Conservation (phyloP, 2,113 vertebrate genomes). For the Corvus cornix region DNA sequence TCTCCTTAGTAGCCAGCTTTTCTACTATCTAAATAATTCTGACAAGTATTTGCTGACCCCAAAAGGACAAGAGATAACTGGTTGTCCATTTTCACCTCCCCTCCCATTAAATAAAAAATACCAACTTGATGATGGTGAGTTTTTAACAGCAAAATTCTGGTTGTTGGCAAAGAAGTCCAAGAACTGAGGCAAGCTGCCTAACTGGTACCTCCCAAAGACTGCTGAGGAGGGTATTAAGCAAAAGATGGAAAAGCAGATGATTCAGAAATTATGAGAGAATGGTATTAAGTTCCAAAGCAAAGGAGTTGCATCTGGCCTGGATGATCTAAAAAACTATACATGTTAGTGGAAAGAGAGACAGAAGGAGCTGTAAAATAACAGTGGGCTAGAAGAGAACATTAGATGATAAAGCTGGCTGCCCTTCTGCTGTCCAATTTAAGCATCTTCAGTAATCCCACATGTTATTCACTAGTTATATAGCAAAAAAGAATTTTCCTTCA, state of each 20-base stretch:
- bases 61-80: not conserved
- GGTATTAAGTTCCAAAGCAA: not conserved
- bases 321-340: not conserved
- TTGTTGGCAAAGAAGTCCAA: not conserved
- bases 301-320: not conserved
- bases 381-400: not conserved
- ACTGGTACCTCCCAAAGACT: not conserved
- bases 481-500: not conserved
- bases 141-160: not conserved
- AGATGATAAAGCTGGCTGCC: not conserved
- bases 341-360: not conserved
- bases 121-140: not conserved
- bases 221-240: not conserved
- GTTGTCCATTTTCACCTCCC: not conserved
- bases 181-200: not conserved
- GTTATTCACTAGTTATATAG: not conserved
- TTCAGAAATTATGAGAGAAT: not conserved
- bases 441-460: not conserved
- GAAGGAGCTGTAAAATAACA: not conserved
- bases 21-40: not conserved
- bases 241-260: not conserved
- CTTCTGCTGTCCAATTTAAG: not conserved
- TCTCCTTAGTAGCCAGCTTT: not conserved
- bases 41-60: not conserved
- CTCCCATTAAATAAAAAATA: not conserved